phyloP scores from a whole-genome alignment of 1,140 invertebrate species.

The Ceratoteleas bidentatus region DNA sequence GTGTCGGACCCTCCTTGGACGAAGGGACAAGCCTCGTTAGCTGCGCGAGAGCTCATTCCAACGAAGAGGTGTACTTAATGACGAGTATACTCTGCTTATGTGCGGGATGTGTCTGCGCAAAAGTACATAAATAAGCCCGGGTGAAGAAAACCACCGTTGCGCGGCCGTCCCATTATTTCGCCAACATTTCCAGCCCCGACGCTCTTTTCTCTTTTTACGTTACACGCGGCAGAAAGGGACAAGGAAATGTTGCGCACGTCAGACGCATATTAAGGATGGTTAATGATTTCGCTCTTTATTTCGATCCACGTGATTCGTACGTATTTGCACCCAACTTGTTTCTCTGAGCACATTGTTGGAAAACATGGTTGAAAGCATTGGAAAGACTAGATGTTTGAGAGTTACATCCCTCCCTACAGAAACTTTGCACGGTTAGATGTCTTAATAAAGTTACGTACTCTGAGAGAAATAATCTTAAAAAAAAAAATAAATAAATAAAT shows the following conservation, averaged over 20 bases:
- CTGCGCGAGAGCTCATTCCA: constrained; percentile 75
- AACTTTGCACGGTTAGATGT: no score
- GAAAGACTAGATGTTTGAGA: no score
- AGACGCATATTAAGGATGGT: constrained; percentile 39
- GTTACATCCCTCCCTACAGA: no score
- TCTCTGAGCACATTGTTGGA: no score
- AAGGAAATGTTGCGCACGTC: constrained; percentile 46
- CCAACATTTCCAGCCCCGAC: constrained; percentile 34
- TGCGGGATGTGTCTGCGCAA: constrained; percentile 55
- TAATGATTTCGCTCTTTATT: constrained; percentile 13
- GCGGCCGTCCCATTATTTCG: constrained; percentile 45
- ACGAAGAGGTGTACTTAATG: constrained; percentile 76
- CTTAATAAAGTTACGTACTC: no score
- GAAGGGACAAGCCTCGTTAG: constrained; percentile 74
- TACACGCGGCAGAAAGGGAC: constrained; percentile 22
- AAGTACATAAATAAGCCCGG: constrained; percentile 61
- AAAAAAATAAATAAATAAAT: no score
- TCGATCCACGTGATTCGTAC: neutral
- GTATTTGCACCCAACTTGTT: neutral
- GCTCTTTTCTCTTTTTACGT: constrained; percentile 31
- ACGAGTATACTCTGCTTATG: constrained; percentile 70
- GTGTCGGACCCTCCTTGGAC: constrained; percentile 61
- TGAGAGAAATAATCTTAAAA: no score
- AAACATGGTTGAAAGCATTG: no score
- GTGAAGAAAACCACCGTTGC: constrained; percentile 60